Evolutionary conservation across 1,140 invertebrate genomes (phyloP).

Genomic region (Apolygus lucorum): DNA sequence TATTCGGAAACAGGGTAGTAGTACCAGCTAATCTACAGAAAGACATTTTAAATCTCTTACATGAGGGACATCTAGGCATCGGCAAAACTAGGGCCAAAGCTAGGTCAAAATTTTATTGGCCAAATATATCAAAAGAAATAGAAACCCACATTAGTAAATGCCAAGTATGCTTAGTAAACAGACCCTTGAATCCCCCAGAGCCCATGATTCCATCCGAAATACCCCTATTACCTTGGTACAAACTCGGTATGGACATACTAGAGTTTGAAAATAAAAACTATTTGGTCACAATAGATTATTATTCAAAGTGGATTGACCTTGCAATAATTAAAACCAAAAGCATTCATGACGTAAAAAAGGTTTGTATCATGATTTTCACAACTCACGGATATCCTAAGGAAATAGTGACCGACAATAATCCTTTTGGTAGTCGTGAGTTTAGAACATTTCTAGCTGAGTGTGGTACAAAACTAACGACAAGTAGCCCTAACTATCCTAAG

Average conservation of each 20-base stretch:
- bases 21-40: not conserved
- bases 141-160: constrained; percentile 2
- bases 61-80: constrained; percentile 17
- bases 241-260: not conserved
- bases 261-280: constrained; percentile 7
- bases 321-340: not conserved
- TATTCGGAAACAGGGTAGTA: constrained; percentile 10
- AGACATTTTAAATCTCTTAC: constrained; percentile 1
- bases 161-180: constrained; percentile 5
- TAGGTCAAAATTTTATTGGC: constrained; percentile 17
- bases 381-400: constrained; percentile 2
- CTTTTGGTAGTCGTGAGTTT: not conserved
- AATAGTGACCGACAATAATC: not conserved
- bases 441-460: not conserved
- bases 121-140: constrained; percentile 11
- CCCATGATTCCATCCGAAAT: constrained; percentile 1
- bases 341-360: not conserved
- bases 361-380: not conserved
- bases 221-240: not conserved
- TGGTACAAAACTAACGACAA: constrained; percentile 6
- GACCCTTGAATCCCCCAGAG: not conserved
- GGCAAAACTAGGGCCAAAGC: not conserved
- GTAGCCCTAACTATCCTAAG: not conserved
- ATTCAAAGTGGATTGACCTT: not conserved
- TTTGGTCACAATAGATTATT: constrained; percentile 1